phyloP scores from a whole-genome alignment of 2,113 vertebrate species.

The Thamnophis sirtalis region DNA sequence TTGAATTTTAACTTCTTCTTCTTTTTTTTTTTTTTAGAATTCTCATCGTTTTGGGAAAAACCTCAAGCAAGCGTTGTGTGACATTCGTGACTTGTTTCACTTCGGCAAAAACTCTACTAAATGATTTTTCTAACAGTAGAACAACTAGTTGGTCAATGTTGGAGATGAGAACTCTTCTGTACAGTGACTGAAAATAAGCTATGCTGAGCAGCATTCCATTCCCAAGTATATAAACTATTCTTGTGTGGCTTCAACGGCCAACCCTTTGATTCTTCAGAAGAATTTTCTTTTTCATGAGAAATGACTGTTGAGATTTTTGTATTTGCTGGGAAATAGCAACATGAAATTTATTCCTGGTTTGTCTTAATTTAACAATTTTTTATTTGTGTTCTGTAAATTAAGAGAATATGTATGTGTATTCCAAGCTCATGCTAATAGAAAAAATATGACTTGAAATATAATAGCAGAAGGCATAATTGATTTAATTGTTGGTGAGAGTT shows the following conservation, averaged over 20 bases:
- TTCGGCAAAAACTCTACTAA: conserved; percentile 70
- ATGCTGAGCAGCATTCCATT: conserved; percentile 19
- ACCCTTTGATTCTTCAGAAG: conserved; percentile 26
- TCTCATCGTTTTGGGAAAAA: conserved; percentile 88
- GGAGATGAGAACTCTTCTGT: conserved; percentile 30
- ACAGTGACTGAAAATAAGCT: conserved; percentile 26
- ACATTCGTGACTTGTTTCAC: conserved; percentile 79
- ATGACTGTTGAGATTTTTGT: not conserved
- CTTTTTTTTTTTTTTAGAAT: conserved; percentile 71
- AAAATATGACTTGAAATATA: conserved; percentile 17
- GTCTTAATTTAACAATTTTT: conserved; percentile 24
- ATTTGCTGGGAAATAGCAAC: conserved; percentile 12
- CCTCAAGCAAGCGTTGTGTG: conserved; percentile 82
- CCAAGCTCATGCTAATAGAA: conserved; percentile 3
- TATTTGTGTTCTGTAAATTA: conserved; percentile 42
- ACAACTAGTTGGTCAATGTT: not conserved
- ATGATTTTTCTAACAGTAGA: conserved; percentile 55
- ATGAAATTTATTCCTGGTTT: conserved; percentile 14
- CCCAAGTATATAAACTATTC: conserved; percentile 19
- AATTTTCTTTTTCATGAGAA: conserved; percentile 36
- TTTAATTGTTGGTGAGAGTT: conserved; percentile 16
- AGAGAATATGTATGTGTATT: not conserved
- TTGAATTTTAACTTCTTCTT: not conserved
- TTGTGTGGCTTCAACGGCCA: not conserved
- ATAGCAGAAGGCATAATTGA: conserved; percentile 6